Evolutionary conservation across 2,888 invertebrate genomes (phyloP).

Genomic region (Athetis lepigone): DNA sequence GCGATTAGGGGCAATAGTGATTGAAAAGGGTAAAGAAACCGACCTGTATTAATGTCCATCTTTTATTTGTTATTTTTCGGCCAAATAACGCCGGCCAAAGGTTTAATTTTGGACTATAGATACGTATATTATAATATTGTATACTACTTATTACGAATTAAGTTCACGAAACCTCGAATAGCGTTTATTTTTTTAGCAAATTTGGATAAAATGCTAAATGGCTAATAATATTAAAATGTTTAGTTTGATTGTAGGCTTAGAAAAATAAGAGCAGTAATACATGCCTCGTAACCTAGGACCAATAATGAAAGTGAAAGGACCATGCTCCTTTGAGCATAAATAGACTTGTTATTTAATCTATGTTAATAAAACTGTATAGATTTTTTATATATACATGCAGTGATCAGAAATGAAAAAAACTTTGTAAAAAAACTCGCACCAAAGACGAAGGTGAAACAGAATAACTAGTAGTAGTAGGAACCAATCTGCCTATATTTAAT

Average conservation of each 20-base stretch:
- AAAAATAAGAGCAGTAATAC: background rate
- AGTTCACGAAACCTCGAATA: slow-evolving; percentile 42
- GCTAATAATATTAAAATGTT: background rate
- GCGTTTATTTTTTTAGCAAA: slow-evolving; percentile 35
- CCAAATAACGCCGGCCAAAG: slow-evolving; percentile 70
- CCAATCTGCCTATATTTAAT: background rate
- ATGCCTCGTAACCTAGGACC: background rate
- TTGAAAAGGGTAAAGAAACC: slow-evolving; percentile 87
- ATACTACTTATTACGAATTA: slow-evolving; percentile 64
- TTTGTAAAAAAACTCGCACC: too few relatives aligned
- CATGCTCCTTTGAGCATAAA: background rate
- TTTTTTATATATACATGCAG: too few relatives aligned
- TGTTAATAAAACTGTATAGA: too few relatives aligned
- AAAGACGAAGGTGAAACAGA: too few relatives aligned
- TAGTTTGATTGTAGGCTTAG: background rate
- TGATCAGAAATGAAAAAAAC: too few relatives aligned
- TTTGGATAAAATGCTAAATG: slow-evolving; percentile 33
- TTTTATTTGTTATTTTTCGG: slow-evolving; percentile 77
- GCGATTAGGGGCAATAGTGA: slow-evolving; percentile 89
- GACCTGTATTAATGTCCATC: slow-evolving; percentile 77
- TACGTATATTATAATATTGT: slow-evolving; percentile 60
- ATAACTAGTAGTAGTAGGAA: too few relatives aligned
- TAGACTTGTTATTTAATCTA: background rate
- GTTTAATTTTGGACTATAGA: slow-evolving; percentile 70
- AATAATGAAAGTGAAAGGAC: background rate